Evolutionary conservation across 35 echinoderm and acorn worm species (phyloP), one percentile per base, ranked within the genome.

Genomic region (Heliocidaris tuberculata): DNA sequence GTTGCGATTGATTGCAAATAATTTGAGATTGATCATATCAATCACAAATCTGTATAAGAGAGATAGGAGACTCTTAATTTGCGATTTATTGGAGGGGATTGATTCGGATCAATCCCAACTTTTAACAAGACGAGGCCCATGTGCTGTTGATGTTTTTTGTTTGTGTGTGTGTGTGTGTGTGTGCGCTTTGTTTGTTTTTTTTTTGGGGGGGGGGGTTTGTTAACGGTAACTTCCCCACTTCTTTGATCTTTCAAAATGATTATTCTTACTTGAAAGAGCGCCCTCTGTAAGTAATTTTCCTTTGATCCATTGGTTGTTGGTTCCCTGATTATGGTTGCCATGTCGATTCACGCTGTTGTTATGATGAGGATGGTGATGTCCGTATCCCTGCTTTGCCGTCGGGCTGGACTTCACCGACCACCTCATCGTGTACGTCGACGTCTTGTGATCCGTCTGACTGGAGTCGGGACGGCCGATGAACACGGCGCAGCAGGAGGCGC

Each of bases 401-500:
- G 91, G 91, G 50, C 91, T 93, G 17, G 91, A 93, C 91, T 93
- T 93, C 48, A 93, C 32, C 48, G 91, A 93, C 90, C 94, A 93
- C 32, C 95, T 78, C 49, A 97, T 54, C 17, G 87, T 96, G 52
- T 95, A 96, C 49, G 95, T 97, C 15, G 96, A 94, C 30, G 95
- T 97, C 94, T 96, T 96, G 1, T 93, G 95, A 65, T 97, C 96
- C 9, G 86, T 60, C 24, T 86, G 59, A 16, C 61, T 50, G 50
- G 48, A 71, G 11, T 95, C 94, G 12, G 91, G 89, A 16, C 87
- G 54, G 32, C 85, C 91, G 10, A 90, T 56, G 48, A 85, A 59
- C 86, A 95, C 94, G 60, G 78, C 85, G 10, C 85, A 61, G 56
- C 96, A 97, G 56, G 95, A 95, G 19, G 85, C 50, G 32, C 95